Percentiles rank a stretch among this genome's conserved stretches.
These are phyloP conservation scores for Agrotis ipsilon DNA, from an alignment of 2,888 invertebrate genomes.

Conservation along the genomic window DNA sequence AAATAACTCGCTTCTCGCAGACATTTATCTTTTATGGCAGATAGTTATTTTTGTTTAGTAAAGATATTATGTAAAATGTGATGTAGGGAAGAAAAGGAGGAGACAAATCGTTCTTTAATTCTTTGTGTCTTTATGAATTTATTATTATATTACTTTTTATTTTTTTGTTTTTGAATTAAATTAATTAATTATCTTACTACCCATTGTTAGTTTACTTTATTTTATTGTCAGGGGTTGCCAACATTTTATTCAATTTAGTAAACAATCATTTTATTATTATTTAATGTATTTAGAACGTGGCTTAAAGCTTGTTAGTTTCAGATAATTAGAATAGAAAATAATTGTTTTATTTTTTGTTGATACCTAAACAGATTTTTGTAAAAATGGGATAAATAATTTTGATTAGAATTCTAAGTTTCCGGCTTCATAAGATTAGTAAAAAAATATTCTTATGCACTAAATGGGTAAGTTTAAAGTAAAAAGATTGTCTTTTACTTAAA, in stretches of 20 bases:
- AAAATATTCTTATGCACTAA: not conserved
- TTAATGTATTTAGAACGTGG: no score
- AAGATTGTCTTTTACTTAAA: not conserved
- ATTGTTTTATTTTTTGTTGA: no score
- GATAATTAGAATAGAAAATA: no score
- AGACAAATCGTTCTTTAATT: no score
- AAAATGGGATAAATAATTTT: no score
- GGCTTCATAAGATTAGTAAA: not conserved
- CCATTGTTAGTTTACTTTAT: no score
- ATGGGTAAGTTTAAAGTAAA: not conserved
- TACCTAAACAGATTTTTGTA: no score
- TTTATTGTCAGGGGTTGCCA: not conserved
- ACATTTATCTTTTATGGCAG: conserved; percentile 1
- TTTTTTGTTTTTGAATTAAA: no score
- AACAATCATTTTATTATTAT: not conserved
- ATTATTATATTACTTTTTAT: not conserved
- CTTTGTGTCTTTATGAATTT: not conserved
- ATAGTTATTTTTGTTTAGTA: conserved; percentile 12
- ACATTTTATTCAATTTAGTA: not conserved
- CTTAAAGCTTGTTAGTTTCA: no score
- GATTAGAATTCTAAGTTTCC: no score
- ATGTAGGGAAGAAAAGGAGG: not conserved
- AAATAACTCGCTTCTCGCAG: no score
- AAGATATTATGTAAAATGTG: not conserved
- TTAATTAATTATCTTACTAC: no score